Evolutionary conservation across 2,888 invertebrate species (phyloP), one percentile per base, ranked within the genome.

Genomic region (Podabrus alpinus): DNA sequence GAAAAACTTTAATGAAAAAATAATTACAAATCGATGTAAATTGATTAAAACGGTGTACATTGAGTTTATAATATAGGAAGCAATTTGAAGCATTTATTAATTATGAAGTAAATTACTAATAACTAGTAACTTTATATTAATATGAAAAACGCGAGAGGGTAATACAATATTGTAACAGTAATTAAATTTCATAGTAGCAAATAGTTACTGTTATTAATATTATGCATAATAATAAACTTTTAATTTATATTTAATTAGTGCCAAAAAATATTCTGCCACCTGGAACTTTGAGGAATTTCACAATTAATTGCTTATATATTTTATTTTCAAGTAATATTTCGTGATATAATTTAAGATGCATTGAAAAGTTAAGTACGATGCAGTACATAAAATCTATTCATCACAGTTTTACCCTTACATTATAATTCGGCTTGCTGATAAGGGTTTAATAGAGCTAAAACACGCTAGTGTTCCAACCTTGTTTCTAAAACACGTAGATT

Each of bases 371-470:
- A 64, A 64, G 62, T 64, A 64, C 21, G 62, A 19, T 64, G 62
- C 62, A 64, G 62, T 64, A 64, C 21, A 64, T 64, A 70, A 77
- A 68, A 72, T 74, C 77, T 71, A 74, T 74, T 77, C 71, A 72
- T 77, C 74, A 74, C 66, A 77, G 71, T 77, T 77, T 74, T 74
- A 68, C 67, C 77, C 73, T 68, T 70, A 71, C 71, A 76, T 68
- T 72, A 68, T 68, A 71, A 61, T 66, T 72, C 67, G 66, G 68
- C 19, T 45, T 71, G 69, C 69, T 77, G 77, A 74, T 77, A 77
- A 77, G 74, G 74, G 72, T 72, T 69, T 77, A 77, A 77, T 77
- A 77, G 74, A 77, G 72, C 72, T 74, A 77, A 74, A 77, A 77
- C 77, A 77, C 77, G 77, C 74, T 69, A 77, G 64, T 69, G 74